Evolutionary conservation across 2,113 vertebrate species (phyloP), one percentile per base, ranked within the genome.

Genomic region (Hypomesus transpacificus): DNA sequence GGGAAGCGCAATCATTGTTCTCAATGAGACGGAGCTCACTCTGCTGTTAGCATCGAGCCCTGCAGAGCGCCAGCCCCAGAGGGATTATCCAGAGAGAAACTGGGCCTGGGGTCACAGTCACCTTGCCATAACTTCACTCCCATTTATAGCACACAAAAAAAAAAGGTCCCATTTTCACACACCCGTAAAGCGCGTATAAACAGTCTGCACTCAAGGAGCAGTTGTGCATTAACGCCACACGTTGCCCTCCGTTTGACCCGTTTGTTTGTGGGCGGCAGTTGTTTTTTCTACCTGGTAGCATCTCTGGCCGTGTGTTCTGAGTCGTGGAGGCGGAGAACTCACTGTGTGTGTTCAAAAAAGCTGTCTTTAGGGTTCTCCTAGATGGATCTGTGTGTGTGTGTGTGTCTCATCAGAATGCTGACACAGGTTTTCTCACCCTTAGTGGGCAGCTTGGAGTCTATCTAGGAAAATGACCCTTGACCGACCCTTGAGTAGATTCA

Each of bases 381-480:
- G 78, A 79, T 39, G 17, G 26, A 16, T 70, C 0, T 70, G 64
- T 60, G 46, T 50, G 52, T 24, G 71, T 16, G 14, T 16, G 59
- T 26, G 59, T 28, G 59, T 6, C 21, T 69, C 67, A 74, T 75
- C 70, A 58, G 22, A 65, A 60, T 1, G 82, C 83, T 81, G 83
- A 88, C 75, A 84, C 65, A 16, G 73, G 74, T 56, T 69, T 67
- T 73, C 66, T 54, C 66, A 3, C 63, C 70, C 72, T 76, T 39
- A 6, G 69, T 63, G 64, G 50, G 84, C 71, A 82, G 72, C 87
- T 83, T 68, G 68, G 82, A 77, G 83, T 9, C 79, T 82, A 6
- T 61, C 61, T 59, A 64, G 67, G 71, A 75, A 82, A 81, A 71
- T 68, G 31, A 4, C 4, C 50, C 59, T 21, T n/a, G 34, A 26